phyloP scores from a whole-genome alignment of 2,888 invertebrate genomes.

The Prosopocoilus inquinatus region DNA sequence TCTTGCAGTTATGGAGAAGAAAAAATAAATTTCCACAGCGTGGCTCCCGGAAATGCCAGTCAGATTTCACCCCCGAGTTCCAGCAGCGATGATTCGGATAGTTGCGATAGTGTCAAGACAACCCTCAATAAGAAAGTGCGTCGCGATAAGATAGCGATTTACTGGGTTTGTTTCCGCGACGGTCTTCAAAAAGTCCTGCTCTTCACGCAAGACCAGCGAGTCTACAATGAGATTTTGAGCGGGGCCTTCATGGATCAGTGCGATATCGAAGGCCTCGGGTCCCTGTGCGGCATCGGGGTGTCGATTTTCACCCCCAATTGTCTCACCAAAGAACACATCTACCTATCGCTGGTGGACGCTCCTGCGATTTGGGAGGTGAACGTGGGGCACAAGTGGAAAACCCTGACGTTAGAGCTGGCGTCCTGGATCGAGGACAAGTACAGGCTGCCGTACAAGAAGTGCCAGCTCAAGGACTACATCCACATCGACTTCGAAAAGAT shows the following conservation, averaged over 20 bases:
- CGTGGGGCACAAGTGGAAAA: conserved; percentile 77
- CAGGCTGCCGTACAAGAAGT: conserved; percentile 65
- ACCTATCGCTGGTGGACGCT: conserved; percentile 64
- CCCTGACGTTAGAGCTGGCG: conserved; percentile 71
- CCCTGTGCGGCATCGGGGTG: conserved; percentile 66
- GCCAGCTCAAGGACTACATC: conserved; percentile 74
- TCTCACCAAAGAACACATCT: conserved; percentile 63
- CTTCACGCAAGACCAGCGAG: conserved; percentile 73
- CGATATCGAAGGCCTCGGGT: conserved; percentile 65
- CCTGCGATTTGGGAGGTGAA: conserved; percentile 81
- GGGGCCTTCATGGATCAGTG: conserved; percentile 66
- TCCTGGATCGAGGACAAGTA: conserved; percentile 83
- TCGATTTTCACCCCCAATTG: conserved; percentile 53
- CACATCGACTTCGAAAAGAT: conserved; percentile 79
- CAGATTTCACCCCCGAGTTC: conserved; percentile 58
- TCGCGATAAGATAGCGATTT: conserved; percentile 73
- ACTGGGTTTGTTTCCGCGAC: conserved; percentile 79
- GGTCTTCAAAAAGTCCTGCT: conserved; percentile 71
- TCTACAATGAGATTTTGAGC: conserved; percentile 61
- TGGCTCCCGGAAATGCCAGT: conserved; percentile 58
- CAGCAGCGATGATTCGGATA: conserved; percentile 59
- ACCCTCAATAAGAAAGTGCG: conserved; percentile 61
- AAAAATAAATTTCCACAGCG: conserved; percentile 69
- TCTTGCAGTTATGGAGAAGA: conserved; percentile 63
- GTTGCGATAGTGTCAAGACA: conserved; percentile 41